Conservation (phyloP, 2,888 invertebrate species). For the Hypena proboscidalis region DNA sequence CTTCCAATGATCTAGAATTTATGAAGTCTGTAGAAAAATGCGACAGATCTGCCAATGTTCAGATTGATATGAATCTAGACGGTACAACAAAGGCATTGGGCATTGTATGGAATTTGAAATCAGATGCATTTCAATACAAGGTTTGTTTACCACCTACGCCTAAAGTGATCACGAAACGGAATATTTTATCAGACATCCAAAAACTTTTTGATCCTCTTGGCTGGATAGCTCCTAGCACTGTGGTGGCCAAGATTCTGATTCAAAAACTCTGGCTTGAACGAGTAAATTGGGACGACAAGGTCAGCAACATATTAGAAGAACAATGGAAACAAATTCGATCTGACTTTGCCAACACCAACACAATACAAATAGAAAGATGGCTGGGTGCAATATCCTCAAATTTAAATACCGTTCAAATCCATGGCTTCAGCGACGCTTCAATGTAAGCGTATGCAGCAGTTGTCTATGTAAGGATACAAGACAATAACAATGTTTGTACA, state of each 20-base stretch:
- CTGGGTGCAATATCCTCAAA: background rate
- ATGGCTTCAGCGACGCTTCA: constrained; percentile 13
- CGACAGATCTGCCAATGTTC: constrained; percentile 9
- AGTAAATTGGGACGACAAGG: constrained; percentile 25
- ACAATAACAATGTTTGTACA: background rate
- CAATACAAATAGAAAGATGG: constrained; percentile 9
- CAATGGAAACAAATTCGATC: constrained; percentile 20
- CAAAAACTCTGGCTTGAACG: constrained; percentile 25
- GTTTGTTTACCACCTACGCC: constrained; percentile 11
- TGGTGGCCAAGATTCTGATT: constrained; percentile 25
- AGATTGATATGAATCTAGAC: constrained; percentile 18
- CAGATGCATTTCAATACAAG: constrained; percentile 34
- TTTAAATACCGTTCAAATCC: background rate
- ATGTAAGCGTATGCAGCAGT: constrained; percentile 9
- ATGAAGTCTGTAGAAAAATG: constrained; percentile 4
- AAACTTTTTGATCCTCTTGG: constrained; percentile 28
- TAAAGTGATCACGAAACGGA: constrained; percentile 13
- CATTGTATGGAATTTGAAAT: constrained; percentile 28
- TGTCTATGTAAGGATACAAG: background rate
- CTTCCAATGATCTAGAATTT: constrained; percentile 2
- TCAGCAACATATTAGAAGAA: constrained; percentile 2
- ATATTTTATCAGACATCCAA: constrained; percentile 20
- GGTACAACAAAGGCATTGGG: constrained; percentile 32
- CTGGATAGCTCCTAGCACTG: constrained; percentile 17
- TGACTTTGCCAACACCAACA: constrained; percentile 17